A percentile compares a stretch with the other conserved stretches of the same genome.
Evolutionary conservation across 2,113 vertebrate species (phyloP).

Genomic region (Equus przewalskii): DNA sequence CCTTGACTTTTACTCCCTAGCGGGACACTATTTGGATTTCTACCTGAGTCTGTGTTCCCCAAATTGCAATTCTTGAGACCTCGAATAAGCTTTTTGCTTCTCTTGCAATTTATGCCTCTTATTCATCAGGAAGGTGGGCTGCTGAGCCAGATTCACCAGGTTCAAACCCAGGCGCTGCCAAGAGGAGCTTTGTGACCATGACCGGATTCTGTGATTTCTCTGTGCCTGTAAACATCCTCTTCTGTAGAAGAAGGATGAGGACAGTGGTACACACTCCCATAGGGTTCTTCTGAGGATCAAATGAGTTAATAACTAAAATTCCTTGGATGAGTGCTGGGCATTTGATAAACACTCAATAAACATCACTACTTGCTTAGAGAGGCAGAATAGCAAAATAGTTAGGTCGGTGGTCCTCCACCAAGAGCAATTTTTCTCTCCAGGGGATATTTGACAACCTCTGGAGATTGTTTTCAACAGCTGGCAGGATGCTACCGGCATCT

Average conservation of each 20-base stretch:
- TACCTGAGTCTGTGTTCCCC: too few species aligned
- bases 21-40: too few species aligned
- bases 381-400: neutral
- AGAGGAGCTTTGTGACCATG: neutral
- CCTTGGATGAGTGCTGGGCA: neutral
- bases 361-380: neutral
- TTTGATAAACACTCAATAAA: neutral
- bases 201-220: neutral
- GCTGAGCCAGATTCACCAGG: neutral
- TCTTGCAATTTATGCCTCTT: too few species aligned
- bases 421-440: neutral
- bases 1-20: too few species aligned
- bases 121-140: neutral
- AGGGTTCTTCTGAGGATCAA: neutral
- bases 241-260: neutral
- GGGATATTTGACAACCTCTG: neutral
- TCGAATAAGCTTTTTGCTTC: too few species aligned
- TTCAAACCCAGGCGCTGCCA: neutral
- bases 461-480: neutral
- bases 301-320: neutral
- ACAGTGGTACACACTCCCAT: neutral
- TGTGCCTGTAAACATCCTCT: neutral
- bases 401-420: neutral
- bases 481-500: neutral
- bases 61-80: too few species aligned